These are phyloP conservation scores for Sebastes schlegelii DNA, from an alignment of 2,113 vertebrate species.

Conservation along the genomic window DNA sequence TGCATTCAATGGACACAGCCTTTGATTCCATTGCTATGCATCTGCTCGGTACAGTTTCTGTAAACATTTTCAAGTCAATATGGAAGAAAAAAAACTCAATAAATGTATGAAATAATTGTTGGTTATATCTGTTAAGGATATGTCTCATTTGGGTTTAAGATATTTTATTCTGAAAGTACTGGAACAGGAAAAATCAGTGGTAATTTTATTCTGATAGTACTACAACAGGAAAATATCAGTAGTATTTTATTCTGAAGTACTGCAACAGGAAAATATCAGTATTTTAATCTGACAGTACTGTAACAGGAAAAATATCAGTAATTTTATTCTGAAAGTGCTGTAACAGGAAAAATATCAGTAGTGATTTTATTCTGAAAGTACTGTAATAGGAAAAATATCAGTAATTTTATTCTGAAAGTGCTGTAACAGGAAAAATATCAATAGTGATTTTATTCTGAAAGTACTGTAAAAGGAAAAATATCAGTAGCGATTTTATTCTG, in stretches of 20 bases:
- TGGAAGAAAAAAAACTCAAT: slow-evolving; percentile 79
- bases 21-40: slow-evolving; percentile 78
- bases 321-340: neutral
- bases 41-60: slow-evolving; percentile 81
- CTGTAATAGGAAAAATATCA: no score
- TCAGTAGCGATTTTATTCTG: no score
- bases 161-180: neutral
- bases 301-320: neutral
- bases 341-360: no score
- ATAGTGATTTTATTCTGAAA: no score
- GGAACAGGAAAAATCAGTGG: neutral
- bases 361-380: no score
- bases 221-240: no score
- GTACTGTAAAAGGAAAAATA: no score
- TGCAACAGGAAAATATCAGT: no score
- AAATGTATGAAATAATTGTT: slow-evolving; percentile 78
- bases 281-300: neutral
- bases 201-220: neutral
- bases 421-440: no score
- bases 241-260: no score
- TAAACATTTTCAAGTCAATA: slow-evolving; percentile 80
- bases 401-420: no score
- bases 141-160: neutral
- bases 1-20: slow-evolving; percentile 78
- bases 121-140: slow-evolving; percentile 4